Conservation (phyloP, 1,140 invertebrate species). For the Lysiphlebus fabarum region DNA sequence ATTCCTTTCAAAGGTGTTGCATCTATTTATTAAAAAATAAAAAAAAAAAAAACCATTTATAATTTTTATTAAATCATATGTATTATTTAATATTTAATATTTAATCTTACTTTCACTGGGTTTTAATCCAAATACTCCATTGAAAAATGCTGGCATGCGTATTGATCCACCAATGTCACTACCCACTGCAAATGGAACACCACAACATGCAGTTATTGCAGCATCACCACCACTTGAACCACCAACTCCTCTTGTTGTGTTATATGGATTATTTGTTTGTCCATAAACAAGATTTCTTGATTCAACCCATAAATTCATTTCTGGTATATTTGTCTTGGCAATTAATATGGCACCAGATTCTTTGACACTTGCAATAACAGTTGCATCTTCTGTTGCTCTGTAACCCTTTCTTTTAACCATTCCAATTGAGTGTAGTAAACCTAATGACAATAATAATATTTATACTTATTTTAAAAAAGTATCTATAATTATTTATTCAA, state of each 20-base stretch:
- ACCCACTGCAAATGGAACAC: constrained; percentile 82
- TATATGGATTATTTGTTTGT: constrained; percentile 89
- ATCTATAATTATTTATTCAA: not conserved
- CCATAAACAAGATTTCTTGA: constrained; percentile 89
- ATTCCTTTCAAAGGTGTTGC: constrained; percentile 52
- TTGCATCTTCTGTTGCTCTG: constrained; percentile 70
- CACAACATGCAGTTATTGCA: constrained; percentile 69
- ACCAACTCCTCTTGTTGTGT: constrained; percentile 75
- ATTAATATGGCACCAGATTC: constrained; percentile 83
- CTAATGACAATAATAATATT: constrained; percentile 36
- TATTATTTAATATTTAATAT: not conserved
- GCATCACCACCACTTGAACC: constrained; percentile 84
- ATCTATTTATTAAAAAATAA: constrained; percentile 3
- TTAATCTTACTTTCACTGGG: constrained; percentile 65
- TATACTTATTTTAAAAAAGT: constrained; percentile 6
- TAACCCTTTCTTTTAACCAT: constrained; percentile 56
- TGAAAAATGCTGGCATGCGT: constrained; percentile 91
- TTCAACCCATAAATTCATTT: constrained; percentile 84
- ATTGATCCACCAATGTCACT: constrained; percentile 92
- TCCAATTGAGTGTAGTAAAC: constrained; percentile 68
- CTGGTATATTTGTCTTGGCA: constrained; percentile 90
- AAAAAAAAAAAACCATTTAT: too few species aligned
- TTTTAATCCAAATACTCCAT: constrained; percentile 91
- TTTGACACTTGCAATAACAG: constrained; percentile 70
- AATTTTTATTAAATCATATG: too few species aligned